Percentiles rank a stretch among this genome's conserved stretches.
Conservation (phyloP, 2,888 invertebrate genomes). For the Dorcus parallelipipedus region DNA sequence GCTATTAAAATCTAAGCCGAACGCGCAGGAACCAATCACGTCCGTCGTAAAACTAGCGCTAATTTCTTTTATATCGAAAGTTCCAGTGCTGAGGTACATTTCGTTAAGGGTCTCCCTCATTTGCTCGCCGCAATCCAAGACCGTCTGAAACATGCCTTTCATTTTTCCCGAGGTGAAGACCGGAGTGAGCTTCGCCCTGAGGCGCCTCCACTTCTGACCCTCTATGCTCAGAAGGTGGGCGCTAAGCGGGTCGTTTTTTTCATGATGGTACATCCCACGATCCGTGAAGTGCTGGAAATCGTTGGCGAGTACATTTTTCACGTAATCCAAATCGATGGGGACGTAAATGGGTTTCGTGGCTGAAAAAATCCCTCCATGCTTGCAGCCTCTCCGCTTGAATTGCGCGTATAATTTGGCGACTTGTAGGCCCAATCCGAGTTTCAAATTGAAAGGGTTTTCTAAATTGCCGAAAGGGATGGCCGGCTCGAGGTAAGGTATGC, state of each 20-base stretch:
- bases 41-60: constrained; percentile 12
- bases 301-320: background rate
- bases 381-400: background rate
- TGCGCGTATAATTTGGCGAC: background rate
- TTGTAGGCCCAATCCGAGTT: background rate
- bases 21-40: constrained; percentile 10
- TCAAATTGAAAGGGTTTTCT: background rate
- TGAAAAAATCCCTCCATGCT: background rate
- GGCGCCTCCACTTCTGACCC: constrained; percentile 56
- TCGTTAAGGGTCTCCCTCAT: too few relatives aligned
- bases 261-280: background rate
- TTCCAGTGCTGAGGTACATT: too few relatives aligned
- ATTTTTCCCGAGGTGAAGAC: constrained; percentile 23
- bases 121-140: background rate
- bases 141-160: constrained; percentile 5
- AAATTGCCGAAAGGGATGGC: background rate
- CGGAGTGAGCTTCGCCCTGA: constrained; percentile 19
- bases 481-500: background rate
- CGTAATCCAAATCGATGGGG: constrained; percentile 1
- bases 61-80: constrained; percentile 9
- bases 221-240: constrained; percentile 55
- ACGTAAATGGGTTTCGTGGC: background rate
- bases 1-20: constrained; percentile 13
- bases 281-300: background rate
- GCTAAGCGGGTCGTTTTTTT: constrained; percentile 51